Percentiles rank a stretch among this genome's conserved stretches.
phyloP scores from a whole-genome alignment of 2,888 invertebrate genomes.

The Drosophila eohydei region DNA sequence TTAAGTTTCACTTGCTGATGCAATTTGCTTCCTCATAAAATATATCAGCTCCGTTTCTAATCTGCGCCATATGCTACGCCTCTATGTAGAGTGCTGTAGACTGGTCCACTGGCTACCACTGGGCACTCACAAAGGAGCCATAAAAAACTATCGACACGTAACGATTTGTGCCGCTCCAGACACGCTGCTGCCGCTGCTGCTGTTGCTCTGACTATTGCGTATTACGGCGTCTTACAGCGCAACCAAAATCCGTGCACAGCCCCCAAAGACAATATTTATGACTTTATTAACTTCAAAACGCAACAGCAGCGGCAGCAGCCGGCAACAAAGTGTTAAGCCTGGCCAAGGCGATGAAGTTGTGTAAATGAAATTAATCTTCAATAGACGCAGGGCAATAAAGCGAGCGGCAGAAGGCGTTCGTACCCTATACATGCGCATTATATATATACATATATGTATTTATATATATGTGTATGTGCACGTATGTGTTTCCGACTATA shows the following conservation, averaged over 20 bases:
- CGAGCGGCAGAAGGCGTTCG: conserved; percentile 57
- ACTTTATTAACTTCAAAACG: conserved; percentile 77
- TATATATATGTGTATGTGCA: neutral
- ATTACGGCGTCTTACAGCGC: conserved; percentile 65
- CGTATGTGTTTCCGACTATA: neutral
- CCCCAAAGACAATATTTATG: conserved; percentile 77
- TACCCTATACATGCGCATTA: conserved; percentile 1
- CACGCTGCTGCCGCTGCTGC: conserved; percentile 33
- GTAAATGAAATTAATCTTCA: conserved; percentile 81
- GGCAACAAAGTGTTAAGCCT: conserved; percentile 67
- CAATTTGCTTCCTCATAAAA: conserved; percentile 62
- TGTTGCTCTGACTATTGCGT: conserved; percentile 60
- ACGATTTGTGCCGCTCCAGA: conserved; percentile 70
- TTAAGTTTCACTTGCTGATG: conserved; percentile 57
- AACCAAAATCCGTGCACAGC: conserved; percentile 69
- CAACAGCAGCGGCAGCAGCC: conserved; percentile 55
- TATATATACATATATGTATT: conserved; percentile 1
- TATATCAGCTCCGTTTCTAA: conserved; percentile 70
- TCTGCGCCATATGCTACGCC: conserved; percentile 67
- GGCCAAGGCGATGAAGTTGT: conserved; percentile 77
- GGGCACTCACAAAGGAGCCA: conserved; percentile 67
- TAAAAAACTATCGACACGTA: conserved; percentile 72
- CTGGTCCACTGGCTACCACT: conserved; percentile 29
- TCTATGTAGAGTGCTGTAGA: conserved; percentile 19
- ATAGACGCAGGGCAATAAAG: conserved; percentile 80